Conservation (phyloP, 2,797 vertebrate genomes). For the Gymnopithys bicolor region DNA sequence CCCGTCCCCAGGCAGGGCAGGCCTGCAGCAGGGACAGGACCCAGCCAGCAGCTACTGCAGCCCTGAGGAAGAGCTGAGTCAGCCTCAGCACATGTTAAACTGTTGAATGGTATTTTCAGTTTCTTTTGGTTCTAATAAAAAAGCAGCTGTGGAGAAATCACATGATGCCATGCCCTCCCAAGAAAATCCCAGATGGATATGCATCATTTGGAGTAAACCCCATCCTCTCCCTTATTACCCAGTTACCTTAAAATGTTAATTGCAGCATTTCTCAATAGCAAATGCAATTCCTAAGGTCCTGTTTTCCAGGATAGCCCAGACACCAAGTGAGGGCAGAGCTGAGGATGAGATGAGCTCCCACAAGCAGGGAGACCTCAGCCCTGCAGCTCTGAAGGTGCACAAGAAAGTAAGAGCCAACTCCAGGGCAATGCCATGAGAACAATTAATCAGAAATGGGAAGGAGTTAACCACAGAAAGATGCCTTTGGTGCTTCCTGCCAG, state of each 20-base stretch:
- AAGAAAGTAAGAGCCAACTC: background rate
- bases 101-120: background rate
- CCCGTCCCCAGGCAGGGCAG: background rate
- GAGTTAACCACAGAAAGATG: background rate
- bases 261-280: background rate
- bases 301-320: background rate
- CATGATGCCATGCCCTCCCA: fast-evolving
- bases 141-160: background rate
- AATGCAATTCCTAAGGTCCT: background rate
- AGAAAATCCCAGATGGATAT: too few relatives aligned
- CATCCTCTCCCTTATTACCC: background rate
- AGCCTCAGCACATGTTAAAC: fast-evolving
- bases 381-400: background rate
- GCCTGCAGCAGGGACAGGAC: background rate
- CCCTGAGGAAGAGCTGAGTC: background rate
- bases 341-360: background rate
- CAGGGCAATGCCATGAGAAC: background rate
- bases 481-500: background rate
- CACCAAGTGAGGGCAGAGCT: background rate
- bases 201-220: background rate
- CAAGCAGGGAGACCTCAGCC: background rate
- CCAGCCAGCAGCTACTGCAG: background rate
- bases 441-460: background rate
- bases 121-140: background rate
- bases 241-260: background rate